Base-by-base conservation (phyloP, 2,888 invertebrate genomes). In the Drosophila ezoana region DNA sequence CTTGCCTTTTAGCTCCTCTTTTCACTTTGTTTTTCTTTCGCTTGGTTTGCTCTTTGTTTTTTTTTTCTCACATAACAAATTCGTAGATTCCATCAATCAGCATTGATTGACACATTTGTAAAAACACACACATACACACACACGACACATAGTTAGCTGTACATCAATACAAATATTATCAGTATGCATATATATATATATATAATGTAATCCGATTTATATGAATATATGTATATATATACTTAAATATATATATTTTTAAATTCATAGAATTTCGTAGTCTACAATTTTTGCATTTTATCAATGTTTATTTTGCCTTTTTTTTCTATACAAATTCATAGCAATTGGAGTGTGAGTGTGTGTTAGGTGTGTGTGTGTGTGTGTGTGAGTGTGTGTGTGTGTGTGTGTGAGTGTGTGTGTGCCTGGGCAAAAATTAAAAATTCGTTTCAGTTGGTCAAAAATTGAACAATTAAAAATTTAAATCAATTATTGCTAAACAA, bases 331-430 rank as follows among this genome's bases (percentile, higher is more conserved):
- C 41, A 45, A 53, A 40, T 69, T 40, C 4, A 47, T 32, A 38
- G 47, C 23, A 37, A 44, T 41, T 56, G 63, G 44, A 35, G 18
- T 40, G 53, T 44, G 52, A 59, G 38, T 59, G 32, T 63, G 57
- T 60, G 32, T 33, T n/a, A n/a, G n/a, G 49, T 49, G 61, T 47
- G 9, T 45, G 9, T 45, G 37, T 16, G 16, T 16, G 8, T 54
- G 35, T 44, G 4, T 37, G 33, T 45, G 11, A 32, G 6, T 44
- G 10, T 33, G 8, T 23, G 10, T 28, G 23, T 35, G 16, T 48
- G 10, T 45, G 13, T 41, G 11, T 38, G 6, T 18, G n/a, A 2
- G 20, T 20, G 23, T 28, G 14, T 9, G 14, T 45, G 16, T n/a
- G 41, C 10, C 23, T 40, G 5, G 28, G 32, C 16, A 18, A 20